Base-by-base conservation (phyloP, 2,888 invertebrate genomes). In the Pyrochroa serraticornis region DNA sequence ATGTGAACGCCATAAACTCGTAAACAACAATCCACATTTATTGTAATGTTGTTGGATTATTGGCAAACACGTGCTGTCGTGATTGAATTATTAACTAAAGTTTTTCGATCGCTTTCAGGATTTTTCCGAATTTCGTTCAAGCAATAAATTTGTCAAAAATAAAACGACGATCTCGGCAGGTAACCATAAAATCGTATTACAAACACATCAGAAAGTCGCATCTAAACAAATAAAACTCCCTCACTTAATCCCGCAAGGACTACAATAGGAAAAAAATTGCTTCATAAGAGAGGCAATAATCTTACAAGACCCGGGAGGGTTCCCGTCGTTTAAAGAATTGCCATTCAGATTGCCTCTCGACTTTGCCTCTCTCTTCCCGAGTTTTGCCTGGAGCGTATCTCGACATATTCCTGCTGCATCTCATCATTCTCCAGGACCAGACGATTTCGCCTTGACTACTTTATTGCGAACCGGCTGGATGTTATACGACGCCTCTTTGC, bases 281-380 rank as follows among this genome's bases (percentile, higher is more conserved):
- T 60, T 55, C 55, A 60, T 60, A 60, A 55, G 60, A 46, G 59
- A 42, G 55, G 60, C 55, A 55, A 60, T 60, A 56, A 60, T 61
- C 63, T 59, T 63, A 63, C 63, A 63, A 53, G 61, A 41, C 61
- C 56, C 61, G 53, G 54, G 63, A 58, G 63, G 59, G 35, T 59
- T 61, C 38, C 43, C 22, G 56, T 58, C 61, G 61, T 63, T 63
- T 61, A 61, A 63, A 60, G 63, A 63, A 63, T 63, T 63, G 61
- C 58, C 53, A 59, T 61, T 63, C 58, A 60, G 60, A 61, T 61
- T 63, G 63, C 49, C 55, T 63, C 52, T 55, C n/a, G n/a, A n/a
- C n/a, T n/a, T n/a, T n/a, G n/a, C n/a, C n/a, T 34, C 50, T 50
- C 55, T 34, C 42, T 47, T 52, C 30, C 34, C 12, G 44, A 54